Conservation (phyloP, 2,888 invertebrate genomes). For the Philonicus albiceps region DNA sequence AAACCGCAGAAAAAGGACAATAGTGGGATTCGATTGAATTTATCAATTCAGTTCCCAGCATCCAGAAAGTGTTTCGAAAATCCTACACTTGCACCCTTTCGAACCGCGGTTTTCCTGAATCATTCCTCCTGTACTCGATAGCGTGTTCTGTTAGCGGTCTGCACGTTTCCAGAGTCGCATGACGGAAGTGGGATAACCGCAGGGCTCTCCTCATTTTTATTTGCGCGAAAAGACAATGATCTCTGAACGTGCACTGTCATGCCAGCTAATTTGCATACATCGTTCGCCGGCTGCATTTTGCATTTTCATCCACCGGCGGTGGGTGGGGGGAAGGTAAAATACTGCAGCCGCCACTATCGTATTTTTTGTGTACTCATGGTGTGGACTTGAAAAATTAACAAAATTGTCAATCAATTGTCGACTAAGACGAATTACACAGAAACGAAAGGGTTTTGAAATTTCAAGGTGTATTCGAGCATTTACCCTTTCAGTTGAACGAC, state of each 20-base stretch:
- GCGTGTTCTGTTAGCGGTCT: background rate
- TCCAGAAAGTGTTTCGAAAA: background rate
- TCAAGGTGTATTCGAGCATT: background rate
- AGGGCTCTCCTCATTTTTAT: background rate
- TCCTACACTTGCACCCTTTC: slow-evolving; percentile 8
- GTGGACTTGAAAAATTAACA: background rate
- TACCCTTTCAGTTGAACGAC: background rate
- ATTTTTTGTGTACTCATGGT: background rate
- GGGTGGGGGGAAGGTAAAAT: background rate
- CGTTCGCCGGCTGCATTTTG: background rate
- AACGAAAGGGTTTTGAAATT: background rate
- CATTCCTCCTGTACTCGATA: background rate
- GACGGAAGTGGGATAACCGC: slow-evolving; percentile 31
- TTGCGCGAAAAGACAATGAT: slow-evolving; percentile 26
- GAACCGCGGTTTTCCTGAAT: background rate
- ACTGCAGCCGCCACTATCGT: background rate
- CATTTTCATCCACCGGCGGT: background rate
- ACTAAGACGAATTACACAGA: background rate
- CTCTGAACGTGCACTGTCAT: slow-evolving; percentile 19
- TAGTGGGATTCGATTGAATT: slow-evolving; percentile 44
- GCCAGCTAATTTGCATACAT: slow-evolving; percentile 15
- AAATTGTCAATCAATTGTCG: background rate
- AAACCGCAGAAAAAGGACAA: slow-evolving; percentile 43
- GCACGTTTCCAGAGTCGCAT: background rate
- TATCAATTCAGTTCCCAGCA: background rate